These are phyloP conservation scores for Oligia strigilis DNA, from an alignment of 2,888 invertebrate species.

Conservation along the genomic window DNA sequence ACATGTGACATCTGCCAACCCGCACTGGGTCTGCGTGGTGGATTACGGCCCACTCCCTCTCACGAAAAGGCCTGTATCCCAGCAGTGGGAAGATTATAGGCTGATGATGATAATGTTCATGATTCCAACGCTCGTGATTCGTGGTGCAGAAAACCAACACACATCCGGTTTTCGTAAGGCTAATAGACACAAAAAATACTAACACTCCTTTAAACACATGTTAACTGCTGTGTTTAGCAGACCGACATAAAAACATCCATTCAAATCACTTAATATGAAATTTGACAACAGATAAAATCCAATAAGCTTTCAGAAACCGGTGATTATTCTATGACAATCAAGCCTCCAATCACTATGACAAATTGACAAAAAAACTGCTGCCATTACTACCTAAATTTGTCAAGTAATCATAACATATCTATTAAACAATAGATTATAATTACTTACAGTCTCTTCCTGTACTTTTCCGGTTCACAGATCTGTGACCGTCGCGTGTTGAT, in stretches of 20 bases:
- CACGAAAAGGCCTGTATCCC: too few relatives aligned
- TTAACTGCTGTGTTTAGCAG: background rate
- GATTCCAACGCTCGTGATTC: background rate
- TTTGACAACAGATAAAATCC: background rate
- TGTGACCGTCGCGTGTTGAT: conserved; percentile 62
- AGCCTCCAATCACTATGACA: background rate
- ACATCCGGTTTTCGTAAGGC: background rate
- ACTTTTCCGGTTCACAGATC: conserved; percentile 63
- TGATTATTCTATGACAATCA: conserved; percentile 2
- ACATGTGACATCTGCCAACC: too few relatives aligned
- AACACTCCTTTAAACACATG: background rate
- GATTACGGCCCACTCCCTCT: too few relatives aligned
- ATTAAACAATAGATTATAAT: conserved; percentile 35
- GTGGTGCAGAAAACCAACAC: background rate
- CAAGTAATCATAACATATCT: conserved; percentile 30
- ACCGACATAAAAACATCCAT: background rate
- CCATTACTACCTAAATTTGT: conserved; percentile 14
- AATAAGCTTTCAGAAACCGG: background rate
- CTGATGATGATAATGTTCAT: too few relatives aligned
- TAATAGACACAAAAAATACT: too few relatives aligned
- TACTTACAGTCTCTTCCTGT: conserved; percentile 27
- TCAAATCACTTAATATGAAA: background rate
- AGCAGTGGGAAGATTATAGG: too few relatives aligned
- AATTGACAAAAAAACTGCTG: background rate
- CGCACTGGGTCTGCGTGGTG: too few relatives aligned